Base-by-base conservation (phyloP, 2,888 invertebrate species). In the Caenorhabditis doughertyi region DNA sequence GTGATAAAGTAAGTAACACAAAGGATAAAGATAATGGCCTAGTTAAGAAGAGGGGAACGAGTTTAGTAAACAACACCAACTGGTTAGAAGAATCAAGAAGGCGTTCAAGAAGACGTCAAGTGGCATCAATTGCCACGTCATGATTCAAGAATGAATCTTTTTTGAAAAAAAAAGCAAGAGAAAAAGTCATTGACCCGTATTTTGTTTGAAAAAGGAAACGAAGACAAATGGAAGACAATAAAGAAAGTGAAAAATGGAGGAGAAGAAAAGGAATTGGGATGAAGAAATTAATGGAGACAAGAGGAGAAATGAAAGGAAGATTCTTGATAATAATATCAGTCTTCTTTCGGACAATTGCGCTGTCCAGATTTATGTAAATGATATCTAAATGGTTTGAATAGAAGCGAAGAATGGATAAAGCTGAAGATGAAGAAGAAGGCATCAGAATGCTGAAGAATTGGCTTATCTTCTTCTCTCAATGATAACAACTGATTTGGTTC, bases 1-100 rank as follows among this genome's bases (percentile, higher is more conserved):
- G 76, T 60, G 76, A 68, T 62, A 76, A 68, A 72, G 72, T 72
- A 62, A 72, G 62, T 62, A 71, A 47, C 39, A 62, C 18, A 27
- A 9, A 27, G 62, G 23, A 42, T 16, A 71, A 27, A 70, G 42
- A 70, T 71, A 71, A 71, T 71, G 72, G 60, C 72, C 72, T 62
- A 72, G 72, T 60, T 72, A 39, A 58, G 68, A 18, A 44, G 65
- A 55, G 42, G 39, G 35, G 16, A 55, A 56, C 68, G 11, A 27
- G 68, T 70, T 70, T 49, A 18, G 64, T 65, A 65, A 65, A 49
- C 68, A 55, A 56, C 25, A 56, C 27, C 56, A 56, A 70, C 68
- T 70, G 35, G 68, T 70, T 18, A 42, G 27, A 55, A 29, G 25
- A 25, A 25, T 35, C 25, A 18, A 16, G 32, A 49, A 64, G 47